Evolutionary conservation across 1,140 invertebrate genomes (phyloP), one percentile per base, ranked within the genome.

Genomic region (Gyrodactylus bullatarudis): DNA sequence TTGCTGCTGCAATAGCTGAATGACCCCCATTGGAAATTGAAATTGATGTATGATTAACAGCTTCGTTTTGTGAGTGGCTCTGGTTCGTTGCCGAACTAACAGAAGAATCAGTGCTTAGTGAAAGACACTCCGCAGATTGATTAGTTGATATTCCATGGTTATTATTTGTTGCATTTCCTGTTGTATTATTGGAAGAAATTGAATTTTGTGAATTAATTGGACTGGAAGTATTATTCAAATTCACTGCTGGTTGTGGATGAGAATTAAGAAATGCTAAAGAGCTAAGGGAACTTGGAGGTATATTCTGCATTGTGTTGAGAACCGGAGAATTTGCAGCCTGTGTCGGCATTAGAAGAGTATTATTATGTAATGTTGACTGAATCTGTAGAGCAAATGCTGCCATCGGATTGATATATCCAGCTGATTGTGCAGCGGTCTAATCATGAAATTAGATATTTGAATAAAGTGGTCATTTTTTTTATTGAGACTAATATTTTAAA

Each of bases 371-470:
- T 16, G 70, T 71, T 20, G 22, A 20, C 23, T 73, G 72, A 68
- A 73, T 20, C 27, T 73, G 72, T 16, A 73, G 23, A 1, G 72
- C 21, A 68, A 73, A 26, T 1, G 72, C 72, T 68, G 72, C 72
- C 20, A 73, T 26, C 8, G 72, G 72, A 69, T 73, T 73, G 34
- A 73, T 25, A 69, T 25, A 25, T 21, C 72, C 21, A 24, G 72
- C 20, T 68, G 72, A 20, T 2, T 21, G 24, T 2, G 24, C 8
- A 8, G 21, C 21, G n/a, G 22, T 71, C 70, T 71, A 71, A 68
- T 21, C 23, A 21, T 8, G 1, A 20, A 20, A 20, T 25, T 0
- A 0, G 16, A 71, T 71, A 1, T 21, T 24, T 21, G 2, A 71
- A 23, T 71, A 8, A 71, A 21, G 25, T 26, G 2, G 20, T 71